Conservation (phyloP, 2,888 invertebrate genomes). For the Lypha dubia region DNA sequence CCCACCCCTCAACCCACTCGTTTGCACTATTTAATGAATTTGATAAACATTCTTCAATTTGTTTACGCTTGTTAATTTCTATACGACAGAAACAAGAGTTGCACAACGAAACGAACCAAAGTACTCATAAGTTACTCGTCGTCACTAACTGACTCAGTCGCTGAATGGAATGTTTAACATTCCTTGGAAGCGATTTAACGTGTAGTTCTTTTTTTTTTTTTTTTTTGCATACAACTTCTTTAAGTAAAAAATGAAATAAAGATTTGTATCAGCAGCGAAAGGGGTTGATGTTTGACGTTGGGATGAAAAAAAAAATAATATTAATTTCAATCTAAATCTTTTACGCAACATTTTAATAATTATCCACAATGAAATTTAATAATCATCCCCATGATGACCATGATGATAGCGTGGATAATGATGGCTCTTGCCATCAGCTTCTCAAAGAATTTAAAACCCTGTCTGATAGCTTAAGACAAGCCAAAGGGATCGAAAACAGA, state of each 20-base stretch:
- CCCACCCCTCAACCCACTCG: neutral
- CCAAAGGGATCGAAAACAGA: neutral
- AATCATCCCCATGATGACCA: conserved; percentile 11
- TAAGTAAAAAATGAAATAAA: neutral
- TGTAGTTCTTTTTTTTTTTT: too few relatives aligned
- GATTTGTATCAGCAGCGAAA: neutral
- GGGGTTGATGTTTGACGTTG: neutral
- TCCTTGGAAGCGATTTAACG: conserved; percentile 15
- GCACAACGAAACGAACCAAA: neutral
- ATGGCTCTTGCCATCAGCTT: neutral
- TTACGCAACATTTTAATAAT: conserved; percentile 48
- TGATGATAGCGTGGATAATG: conserved; percentile 13
- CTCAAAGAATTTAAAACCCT: conserved; percentile 14
- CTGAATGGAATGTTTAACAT: neutral
- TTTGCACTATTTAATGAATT: neutral
- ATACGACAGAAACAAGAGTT: neutral
- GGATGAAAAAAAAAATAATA: neutral
- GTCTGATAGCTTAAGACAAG: conserved; percentile 41
- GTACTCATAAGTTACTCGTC: neutral
- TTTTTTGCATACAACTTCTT: neutral
- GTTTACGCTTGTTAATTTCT: conserved; percentile 54
- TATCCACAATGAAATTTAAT: conserved; percentile 41
- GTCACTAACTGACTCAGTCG: neutral
- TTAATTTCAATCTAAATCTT: conserved; percentile 49
- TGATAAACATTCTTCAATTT: conserved; percentile 44